A percentile compares a stretch with the other conserved stretches of the same genome.
Conservation (phyloP, 2,888 invertebrate species). For the Apocheima hispidaria region DNA sequence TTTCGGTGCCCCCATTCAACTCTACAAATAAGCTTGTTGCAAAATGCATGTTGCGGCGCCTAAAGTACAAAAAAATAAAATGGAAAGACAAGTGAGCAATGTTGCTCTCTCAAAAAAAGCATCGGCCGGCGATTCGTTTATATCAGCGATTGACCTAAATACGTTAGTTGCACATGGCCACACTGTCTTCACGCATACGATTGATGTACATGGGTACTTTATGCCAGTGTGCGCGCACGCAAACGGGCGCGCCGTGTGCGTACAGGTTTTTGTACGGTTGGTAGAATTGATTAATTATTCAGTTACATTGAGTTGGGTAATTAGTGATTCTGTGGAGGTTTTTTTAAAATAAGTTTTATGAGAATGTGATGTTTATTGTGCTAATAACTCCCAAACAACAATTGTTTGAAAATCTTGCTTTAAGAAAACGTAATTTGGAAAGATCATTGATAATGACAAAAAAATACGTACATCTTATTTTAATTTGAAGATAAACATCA, state of each 20-base stretch:
- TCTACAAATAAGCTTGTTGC: not conserved
- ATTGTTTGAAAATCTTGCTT: not conserved
- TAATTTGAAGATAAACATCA: no score
- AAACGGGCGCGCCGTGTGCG: conserved; percentile 49
- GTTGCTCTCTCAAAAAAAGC: conserved; percentile 52
- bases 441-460: no score
- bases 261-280: conserved; percentile 50
- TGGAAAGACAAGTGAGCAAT: conserved; percentile 43
- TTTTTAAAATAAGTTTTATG: not conserved
- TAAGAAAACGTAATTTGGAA: no score
- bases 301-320: conserved; percentile 19
- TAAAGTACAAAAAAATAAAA: conserved; percentile 54
- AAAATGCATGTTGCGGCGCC: conserved; percentile 51
- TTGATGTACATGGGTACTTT: conserved; percentile 40
- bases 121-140: conserved; percentile 65
- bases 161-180: conserved; percentile 66
- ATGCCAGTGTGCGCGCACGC: conserved; percentile 51
- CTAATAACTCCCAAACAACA: not conserved
- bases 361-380: not conserved
- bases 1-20: not conserved
- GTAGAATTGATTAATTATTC: conserved; percentile 40
- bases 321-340: conserved; percentile 21
- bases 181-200: conserved; percentile 55
- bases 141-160: conserved; percentile 83
- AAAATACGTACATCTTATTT: no score